A percentile compares a stretch with the other conserved stretches of the same genome.
These are phyloP conservation scores for Liodrosophila aerea DNA, from an alignment of 2,888 invertebrate genomes.

Conservation along the genomic window DNA sequence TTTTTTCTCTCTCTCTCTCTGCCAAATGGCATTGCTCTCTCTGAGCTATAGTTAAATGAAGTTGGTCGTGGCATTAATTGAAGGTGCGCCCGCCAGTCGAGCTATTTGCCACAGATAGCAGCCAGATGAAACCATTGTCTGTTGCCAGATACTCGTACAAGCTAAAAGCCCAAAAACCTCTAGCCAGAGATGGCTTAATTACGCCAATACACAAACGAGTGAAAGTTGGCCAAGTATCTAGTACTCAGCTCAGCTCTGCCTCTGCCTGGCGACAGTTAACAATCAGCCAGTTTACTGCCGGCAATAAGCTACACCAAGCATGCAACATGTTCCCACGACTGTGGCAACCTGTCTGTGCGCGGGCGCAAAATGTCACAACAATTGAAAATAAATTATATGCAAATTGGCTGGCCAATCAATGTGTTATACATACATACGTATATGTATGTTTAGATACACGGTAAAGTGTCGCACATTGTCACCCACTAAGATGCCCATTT, in stretches of 20 bases:
- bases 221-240: slow-evolving; percentile 51
- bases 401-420: slow-evolving; percentile 68
- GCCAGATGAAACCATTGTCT: slow-evolving; percentile 66
- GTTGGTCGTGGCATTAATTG: slow-evolving; percentile 63
- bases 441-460: too few species aligned
- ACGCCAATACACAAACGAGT: slow-evolving; percentile 46
- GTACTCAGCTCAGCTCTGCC: too few species aligned
- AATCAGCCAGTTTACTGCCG: slow-evolving; percentile 30
- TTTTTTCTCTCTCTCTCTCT: background rate
- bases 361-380: slow-evolving; percentile 71
- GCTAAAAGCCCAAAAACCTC: slow-evolving; percentile 30
- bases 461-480: slow-evolving; percentile 42
- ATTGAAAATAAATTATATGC: slow-evolving; percentile 76
- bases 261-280: slow-evolving; percentile 11
- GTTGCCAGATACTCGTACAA: slow-evolving; percentile 53
- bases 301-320: slow-evolving; percentile 34
- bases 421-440: slow-evolving; percentile 13
- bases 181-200: slow-evolving; percentile 57
- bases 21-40: slow-evolving; percentile 20
- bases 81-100: slow-evolving; percentile 65
- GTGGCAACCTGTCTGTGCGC: slow-evolving; percentile 58
- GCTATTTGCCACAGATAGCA: slow-evolving; percentile 48
- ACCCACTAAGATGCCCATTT: slow-evolving; percentile 47
- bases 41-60: slow-evolving; percentile 53
- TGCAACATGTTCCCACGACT: slow-evolving; percentile 60